Percentiles rank a stretch among this genome's conserved stretches.
phyloP scores from a whole-genome alignment of 1,140 invertebrate species.

The Linepithema humile region DNA sequence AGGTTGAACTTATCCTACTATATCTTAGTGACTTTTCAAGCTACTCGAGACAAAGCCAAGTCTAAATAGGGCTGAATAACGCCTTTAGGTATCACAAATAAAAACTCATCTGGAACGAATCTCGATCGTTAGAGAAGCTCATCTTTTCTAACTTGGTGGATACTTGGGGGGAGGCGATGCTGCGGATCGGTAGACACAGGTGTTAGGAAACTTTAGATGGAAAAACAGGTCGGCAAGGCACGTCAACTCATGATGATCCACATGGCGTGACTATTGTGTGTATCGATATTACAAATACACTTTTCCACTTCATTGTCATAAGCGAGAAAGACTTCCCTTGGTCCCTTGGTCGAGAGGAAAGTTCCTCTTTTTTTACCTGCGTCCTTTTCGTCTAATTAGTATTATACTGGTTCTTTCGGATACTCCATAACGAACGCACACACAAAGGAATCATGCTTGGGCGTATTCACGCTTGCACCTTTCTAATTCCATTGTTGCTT shows the following conservation, averaged over 20 bases:
- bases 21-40: neutral
- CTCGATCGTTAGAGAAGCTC: conserved; percentile 13
- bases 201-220: conserved; percentile 19
- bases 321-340: conserved; percentile 67
- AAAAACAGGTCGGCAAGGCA: conserved; percentile 30
- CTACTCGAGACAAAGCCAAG: conserved; percentile 28
- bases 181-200: conserved; percentile 46
- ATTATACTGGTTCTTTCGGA: neutral
- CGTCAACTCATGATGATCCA: conserved; percentile 61
- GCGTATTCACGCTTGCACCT: neutral
- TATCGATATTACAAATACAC: conserved; percentile 74
- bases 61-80: conserved; percentile 14
- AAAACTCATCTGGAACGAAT: conserved; percentile 7
- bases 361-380: conserved; percentile 48
- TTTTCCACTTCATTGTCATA: conserved; percentile 64
- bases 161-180: neutral
- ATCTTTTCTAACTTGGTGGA: conserved; percentile 23
- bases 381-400: conserved; percentile 59
- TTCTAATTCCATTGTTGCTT: neutral
- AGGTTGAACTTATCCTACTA: neutral
- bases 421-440: neutral
- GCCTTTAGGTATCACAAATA: conserved; percentile 31
- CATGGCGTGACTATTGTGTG: conserved; percentile 63
- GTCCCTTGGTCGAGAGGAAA: conserved; percentile 13
- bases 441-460: neutral